These are phyloP conservation scores for Hedychridium roseum DNA, from an alignment of 2,888 invertebrate species.

Conservation along the genomic window DNA sequence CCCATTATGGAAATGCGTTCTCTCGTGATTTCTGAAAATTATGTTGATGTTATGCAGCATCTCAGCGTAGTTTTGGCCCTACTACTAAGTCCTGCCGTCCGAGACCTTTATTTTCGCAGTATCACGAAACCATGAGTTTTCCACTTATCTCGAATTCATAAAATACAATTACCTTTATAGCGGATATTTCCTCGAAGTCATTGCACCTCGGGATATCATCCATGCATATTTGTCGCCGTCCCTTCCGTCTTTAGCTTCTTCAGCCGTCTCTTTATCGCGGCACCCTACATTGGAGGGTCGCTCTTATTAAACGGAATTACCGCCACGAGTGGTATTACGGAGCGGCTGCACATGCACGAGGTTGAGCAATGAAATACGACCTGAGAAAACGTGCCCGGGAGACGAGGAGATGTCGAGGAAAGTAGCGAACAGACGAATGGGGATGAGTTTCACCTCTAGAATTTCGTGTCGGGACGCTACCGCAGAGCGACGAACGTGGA, in stretches of 20 bases:
- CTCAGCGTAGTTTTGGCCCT: conserved; percentile 22
- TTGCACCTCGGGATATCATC: neutral
- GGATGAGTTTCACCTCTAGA: conserved; percentile 28
- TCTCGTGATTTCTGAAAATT: conserved; percentile 55
- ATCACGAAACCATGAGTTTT: conserved; percentile 37
- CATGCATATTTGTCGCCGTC: neutral
- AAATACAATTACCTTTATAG: conserved; percentile 52
- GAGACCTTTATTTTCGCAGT: too few species aligned
- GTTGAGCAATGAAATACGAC: conserved; percentile 34
- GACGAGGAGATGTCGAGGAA: neutral
- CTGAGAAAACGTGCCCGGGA: conserved; percentile 16
- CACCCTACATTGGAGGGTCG: conserved; percentile 14
- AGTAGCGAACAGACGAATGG: too few species aligned
- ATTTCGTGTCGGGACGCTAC: conserved; percentile 29
- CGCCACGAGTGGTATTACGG: conserved; percentile 18
- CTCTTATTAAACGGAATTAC: conserved; percentile 38
- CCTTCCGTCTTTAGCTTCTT: neutral
- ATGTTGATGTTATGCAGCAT: conserved; percentile 57
- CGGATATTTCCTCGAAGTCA: neutral
- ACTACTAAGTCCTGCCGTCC: too few species aligned
- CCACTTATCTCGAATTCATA: conserved; percentile 51
- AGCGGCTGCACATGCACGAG: conserved; percentile 16
- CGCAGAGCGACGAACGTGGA: conserved; percentile 22
- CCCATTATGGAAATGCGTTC: conserved; percentile 56
- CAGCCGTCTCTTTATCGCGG: conserved; percentile 17